Conservation (phyloP, 2,797 vertebrate species). For the Coracias cyanogaster region DNA sequence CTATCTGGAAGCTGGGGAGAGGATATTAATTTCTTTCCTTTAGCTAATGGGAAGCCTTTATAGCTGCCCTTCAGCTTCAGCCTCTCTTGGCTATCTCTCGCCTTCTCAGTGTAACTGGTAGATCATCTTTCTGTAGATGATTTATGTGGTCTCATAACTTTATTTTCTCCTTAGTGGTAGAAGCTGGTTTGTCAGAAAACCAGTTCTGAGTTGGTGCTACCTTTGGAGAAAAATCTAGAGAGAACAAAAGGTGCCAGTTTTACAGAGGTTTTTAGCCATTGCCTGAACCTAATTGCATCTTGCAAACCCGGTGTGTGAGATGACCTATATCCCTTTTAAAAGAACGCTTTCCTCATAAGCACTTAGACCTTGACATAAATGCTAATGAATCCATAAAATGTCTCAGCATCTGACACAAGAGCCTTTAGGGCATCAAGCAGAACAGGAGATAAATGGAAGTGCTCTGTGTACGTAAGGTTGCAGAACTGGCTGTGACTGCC, state of each 20-base stretch:
- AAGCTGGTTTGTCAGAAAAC: background rate
- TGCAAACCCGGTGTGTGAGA: background rate
- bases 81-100: background rate
- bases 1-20: background rate
- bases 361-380: background rate
- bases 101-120: background rate
- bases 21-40: background rate
- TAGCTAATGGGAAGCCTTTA: background rate
- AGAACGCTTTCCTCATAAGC: background rate
- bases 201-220: background rate
- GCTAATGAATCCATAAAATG: background rate
- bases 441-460: constrained; percentile 35
- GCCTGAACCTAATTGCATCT: background rate
- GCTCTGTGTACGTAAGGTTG: background rate
- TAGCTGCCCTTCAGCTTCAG: background rate
- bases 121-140: background rate
- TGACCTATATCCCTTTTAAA: background rate
- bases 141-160: background rate
- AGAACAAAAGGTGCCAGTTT: background rate
- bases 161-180: background rate
- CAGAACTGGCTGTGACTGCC: background rate
- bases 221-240: background rate
- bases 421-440: background rate
- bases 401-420: background rate
- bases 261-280: background rate